A percentile compares a stretch with the other conserved stretches of the same genome.
Conservation (phyloP, 1,140 invertebrate genomes). For the Daktulosphaira vitifoliae region DNA sequence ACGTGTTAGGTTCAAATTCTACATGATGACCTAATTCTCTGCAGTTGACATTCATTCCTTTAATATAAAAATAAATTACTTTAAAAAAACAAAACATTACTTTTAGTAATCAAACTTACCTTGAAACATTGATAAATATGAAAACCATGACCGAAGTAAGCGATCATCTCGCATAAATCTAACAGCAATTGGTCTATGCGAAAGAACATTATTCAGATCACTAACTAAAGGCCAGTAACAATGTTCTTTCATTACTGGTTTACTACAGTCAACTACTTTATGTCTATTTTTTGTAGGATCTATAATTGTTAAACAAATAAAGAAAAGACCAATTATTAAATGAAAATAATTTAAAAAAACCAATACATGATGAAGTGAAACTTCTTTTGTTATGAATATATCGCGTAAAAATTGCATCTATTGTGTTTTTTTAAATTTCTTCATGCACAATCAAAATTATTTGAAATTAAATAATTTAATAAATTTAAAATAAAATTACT, state of each 20-base stretch:
- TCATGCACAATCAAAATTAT: too few species aligned
- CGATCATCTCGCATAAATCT: conserved; percentile 79
- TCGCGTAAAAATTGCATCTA: too few species aligned
- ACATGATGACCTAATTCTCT: conserved; percentile 81
- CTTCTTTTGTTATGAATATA: too few species aligned
- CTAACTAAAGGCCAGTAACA: conserved; percentile 97
- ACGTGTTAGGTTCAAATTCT: conserved; percentile 94
- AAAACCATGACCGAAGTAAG: conserved; percentile 88
- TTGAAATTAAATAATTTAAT: too few species aligned
- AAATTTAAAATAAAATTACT: too few species aligned
- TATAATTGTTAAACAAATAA: too few species aligned
- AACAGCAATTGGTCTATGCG: conserved; percentile 79
- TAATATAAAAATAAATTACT: conserved; percentile 21
- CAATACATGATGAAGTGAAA: too few species aligned
- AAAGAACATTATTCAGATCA: conserved; percentile 94
- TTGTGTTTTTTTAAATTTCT: too few species aligned
- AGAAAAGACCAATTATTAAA: too few species aligned
- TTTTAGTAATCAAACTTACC: conserved; percentile 48
- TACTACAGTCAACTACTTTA: conserved; percentile 85
- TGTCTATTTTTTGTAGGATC: conserved; percentile 3
- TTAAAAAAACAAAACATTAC: neutral
- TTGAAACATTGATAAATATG: conserved; percentile 88
- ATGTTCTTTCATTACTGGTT: conserved; percentile 90
- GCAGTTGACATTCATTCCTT: conserved; percentile 91
- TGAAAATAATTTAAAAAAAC: too few species aligned